A percentile compares a stretch with the other conserved stretches of the same genome.
phyloP scores from a whole-genome alignment of 2,888 invertebrate species.

The Ichneumoninae sp. region DNA sequence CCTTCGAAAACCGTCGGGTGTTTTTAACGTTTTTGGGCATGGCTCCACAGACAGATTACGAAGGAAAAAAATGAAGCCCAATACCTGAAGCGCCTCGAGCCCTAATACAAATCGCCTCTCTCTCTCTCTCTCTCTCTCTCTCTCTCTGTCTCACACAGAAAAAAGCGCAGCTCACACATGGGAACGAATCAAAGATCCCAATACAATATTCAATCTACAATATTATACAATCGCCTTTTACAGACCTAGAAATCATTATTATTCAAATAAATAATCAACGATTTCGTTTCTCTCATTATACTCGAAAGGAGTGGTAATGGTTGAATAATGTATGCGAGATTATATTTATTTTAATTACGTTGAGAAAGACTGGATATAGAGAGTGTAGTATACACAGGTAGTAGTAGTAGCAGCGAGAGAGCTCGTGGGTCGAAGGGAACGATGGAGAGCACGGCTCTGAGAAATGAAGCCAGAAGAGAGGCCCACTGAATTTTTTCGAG shows the following conservation, averaged over 20 bases:
- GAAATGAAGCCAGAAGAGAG: conserved; percentile 43
- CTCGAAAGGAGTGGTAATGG: conserved; percentile 40
- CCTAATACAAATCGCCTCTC: conserved; percentile 12
- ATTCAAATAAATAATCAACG: conserved; percentile 50
- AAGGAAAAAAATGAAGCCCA: conserved; percentile 44
- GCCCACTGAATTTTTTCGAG: conserved; percentile 52
- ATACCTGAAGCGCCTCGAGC: conserved; percentile 35
- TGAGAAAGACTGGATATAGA: conserved; percentile 30
- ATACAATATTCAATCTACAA: conserved; percentile 33
- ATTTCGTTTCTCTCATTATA: conserved; percentile 40
- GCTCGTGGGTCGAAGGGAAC: conserved; percentile 41
- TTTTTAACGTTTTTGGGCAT: conserved; percentile 60
- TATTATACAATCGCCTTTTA: conserved; percentile 10
- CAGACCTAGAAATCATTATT: conserved; percentile 46
- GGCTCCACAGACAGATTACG: conserved; percentile 41
- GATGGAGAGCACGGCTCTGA: conserved; percentile 20
- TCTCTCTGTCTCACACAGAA: background rate
- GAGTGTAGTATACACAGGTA: background rate
- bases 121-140: no score
- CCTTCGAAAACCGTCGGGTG: conserved; percentile 55
- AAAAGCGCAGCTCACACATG: conserved; percentile 3
- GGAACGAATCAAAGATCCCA: conserved; percentile 16
- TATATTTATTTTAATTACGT: conserved; percentile 60
- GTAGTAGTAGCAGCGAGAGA: background rate
- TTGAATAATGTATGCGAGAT: conserved; percentile 57